Conservation (phyloP, 1,140 invertebrate species). For the Globodera rostochiensis region DNA sequence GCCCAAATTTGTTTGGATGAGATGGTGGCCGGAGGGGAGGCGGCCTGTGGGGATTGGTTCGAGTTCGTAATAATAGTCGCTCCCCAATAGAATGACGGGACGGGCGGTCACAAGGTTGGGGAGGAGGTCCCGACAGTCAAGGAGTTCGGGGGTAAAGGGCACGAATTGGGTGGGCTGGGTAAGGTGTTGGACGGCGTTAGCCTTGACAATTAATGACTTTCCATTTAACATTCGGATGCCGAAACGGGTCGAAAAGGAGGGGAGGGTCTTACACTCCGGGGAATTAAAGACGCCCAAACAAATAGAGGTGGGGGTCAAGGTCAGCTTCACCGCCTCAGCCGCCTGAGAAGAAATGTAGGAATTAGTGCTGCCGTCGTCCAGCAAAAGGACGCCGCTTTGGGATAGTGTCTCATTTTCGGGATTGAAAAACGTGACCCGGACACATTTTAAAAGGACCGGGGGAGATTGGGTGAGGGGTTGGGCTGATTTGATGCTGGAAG, state of each 20-base stretch:
- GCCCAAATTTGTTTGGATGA: background rate
- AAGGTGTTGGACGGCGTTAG: background rate
- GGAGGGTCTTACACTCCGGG: background rate
- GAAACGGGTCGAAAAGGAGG: background rate
- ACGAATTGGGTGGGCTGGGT: background rate
- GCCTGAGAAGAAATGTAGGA: too few relatives aligned
- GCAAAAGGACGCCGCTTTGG: background rate
- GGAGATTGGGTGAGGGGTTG: background rate
- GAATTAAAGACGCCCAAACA: background rate
- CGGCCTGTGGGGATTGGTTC: background rate
- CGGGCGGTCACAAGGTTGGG: too few relatives aligned
- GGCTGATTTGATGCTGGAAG: background rate
- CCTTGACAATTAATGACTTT: background rate
- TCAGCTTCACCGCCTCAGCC: too few relatives aligned
- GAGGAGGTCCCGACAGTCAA: background rate
- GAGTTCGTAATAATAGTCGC: slow-evolving; percentile 6
- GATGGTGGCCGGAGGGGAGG: slow-evolving; percentile 1
- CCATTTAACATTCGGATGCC: background rate
- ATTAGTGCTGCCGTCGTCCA: background rate
- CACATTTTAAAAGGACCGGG: background rate
- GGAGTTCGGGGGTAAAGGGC: background rate
- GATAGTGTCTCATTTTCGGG: background rate
- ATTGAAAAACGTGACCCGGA: background rate
- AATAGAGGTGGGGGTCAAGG: background rate
- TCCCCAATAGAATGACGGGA: background rate